A percentile compares a stretch with the other conserved stretches of the same genome.
Evolutionary conservation across 2,797 vertebrate species (phyloP).

Genomic region (Chrysocyon brachyurus): DNA sequence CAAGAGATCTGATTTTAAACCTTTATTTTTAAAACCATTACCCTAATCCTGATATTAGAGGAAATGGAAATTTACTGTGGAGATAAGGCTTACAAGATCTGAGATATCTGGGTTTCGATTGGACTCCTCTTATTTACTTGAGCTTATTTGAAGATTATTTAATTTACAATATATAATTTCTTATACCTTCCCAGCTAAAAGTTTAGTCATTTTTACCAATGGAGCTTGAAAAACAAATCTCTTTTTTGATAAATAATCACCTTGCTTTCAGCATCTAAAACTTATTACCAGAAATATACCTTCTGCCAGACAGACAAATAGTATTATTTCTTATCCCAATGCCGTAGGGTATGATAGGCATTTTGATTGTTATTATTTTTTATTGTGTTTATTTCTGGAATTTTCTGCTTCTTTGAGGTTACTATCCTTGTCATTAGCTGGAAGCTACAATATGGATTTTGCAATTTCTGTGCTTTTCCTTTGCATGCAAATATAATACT

Average conservation of each 20-base stretch:
- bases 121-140: neutral
- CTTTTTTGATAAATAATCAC: constrained; percentile 68
- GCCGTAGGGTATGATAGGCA: constrained; percentile 9
- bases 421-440: constrained; percentile 65
- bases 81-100: neutral
- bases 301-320: constrained; percentile 74
- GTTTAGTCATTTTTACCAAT: constrained; percentile 58
- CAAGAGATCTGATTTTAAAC: neutral
- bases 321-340: constrained; percentile 64
- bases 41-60: neutral
- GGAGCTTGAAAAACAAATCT: constrained; percentile 71
- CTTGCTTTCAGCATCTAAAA: constrained; percentile 73
- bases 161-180: constrained; percentile 6
- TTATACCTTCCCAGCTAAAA: constrained; percentile 16
- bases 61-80: neutral
- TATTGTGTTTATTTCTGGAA: constrained; percentile 73
- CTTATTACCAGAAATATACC: constrained; percentile 72
- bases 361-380: constrained; percentile 76
- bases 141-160: constrained; percentile 9
- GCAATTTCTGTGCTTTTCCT: constrained; percentile 46
- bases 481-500: constrained; percentile 69
- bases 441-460: constrained; percentile 79
- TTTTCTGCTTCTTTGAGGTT: constrained; percentile 49
- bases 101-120: neutral
- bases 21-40: neutral